Percentiles rank a stretch among this genome's conserved stretches.
Evolutionary conservation across 2,113 vertebrate genomes (phyloP).

Genomic region (Onychostruthus taczanowskii): DNA sequence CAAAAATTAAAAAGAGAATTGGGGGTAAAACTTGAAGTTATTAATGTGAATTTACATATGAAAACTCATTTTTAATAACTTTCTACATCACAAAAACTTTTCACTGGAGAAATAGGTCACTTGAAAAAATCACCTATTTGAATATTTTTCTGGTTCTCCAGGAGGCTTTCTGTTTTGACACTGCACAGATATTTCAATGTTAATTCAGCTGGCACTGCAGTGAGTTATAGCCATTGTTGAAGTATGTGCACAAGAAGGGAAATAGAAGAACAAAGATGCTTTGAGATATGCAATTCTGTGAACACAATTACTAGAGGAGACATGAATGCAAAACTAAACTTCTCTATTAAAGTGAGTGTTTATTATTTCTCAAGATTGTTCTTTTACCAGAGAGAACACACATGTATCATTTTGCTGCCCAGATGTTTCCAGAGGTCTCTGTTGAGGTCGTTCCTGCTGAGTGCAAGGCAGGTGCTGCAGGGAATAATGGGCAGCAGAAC

Average conservation of each 20-base stretch:
- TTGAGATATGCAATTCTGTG: neutral
- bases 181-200: neutral
- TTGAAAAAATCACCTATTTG: neutral
- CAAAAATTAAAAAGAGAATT: neutral
- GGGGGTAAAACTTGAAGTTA: neutral
- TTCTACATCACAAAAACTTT: neutral
- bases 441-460: neutral
- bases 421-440: neutral
- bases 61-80: neutral
- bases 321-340: neutral
- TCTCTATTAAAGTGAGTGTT: neutral
- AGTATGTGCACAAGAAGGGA: neutral
- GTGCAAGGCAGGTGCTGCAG: neutral
- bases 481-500: neutral
- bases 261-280: neutral
- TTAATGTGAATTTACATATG: neutral
- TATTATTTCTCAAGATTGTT: neutral
- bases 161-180: neutral
- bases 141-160: neutral
- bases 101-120: neutral
- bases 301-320: neutral
- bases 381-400: neutral
- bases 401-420: neutral
- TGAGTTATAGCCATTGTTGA: neutral
- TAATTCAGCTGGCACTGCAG: neutral